Conservation (phyloP, 2,113 vertebrate genomes). For the Gopherus flavomarginatus region DNA sequence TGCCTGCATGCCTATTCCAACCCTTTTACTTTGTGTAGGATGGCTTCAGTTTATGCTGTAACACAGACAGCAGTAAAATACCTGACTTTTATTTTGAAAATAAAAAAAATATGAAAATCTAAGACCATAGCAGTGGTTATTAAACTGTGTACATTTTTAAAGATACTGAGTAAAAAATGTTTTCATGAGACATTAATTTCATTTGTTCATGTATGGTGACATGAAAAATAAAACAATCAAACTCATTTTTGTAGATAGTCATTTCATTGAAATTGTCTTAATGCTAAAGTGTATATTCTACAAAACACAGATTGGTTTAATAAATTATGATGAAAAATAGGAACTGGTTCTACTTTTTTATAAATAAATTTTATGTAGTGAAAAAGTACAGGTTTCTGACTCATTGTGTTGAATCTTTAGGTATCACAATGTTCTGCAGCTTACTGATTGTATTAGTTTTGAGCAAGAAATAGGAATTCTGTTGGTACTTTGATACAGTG, state of each 20-base stretch:
- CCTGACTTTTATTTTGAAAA: constrained; percentile 78
- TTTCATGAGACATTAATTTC: constrained; percentile 70
- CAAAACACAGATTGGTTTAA: constrained; percentile 78
- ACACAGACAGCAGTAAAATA: constrained; percentile 64
- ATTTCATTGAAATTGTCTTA: constrained; percentile 75
- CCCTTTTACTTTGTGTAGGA: constrained; percentile 62
- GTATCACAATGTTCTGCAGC: background rate
- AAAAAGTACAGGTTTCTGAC: constrained; percentile 60
- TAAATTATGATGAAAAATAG: constrained; percentile 80
- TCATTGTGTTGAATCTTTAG: constrained; percentile 41
- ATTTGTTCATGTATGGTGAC: constrained; percentile 74
- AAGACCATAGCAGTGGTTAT: constrained; percentile 70
- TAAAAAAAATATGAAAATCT: constrained; percentile 72
- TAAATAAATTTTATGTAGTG: constrained; percentile 78
- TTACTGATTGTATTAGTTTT: background rate
- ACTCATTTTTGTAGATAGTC: constrained; percentile 81
- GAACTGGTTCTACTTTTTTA: constrained; percentile 76
- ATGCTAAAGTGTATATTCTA: constrained; percentile 76
- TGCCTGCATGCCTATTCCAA: constrained; percentile 61
- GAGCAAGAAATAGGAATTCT: background rate
- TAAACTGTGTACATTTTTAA: constrained; percentile 77
- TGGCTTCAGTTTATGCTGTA: constrained; percentile 68
- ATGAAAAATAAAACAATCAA: constrained; percentile 78
- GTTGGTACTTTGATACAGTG: background rate
- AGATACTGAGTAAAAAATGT: constrained; percentile 76